Evolutionary conservation across 2,113 vertebrate genomes (phyloP), one percentile per base, ranked within the genome.

Genomic region (Elgaria multicarinata): DNA sequence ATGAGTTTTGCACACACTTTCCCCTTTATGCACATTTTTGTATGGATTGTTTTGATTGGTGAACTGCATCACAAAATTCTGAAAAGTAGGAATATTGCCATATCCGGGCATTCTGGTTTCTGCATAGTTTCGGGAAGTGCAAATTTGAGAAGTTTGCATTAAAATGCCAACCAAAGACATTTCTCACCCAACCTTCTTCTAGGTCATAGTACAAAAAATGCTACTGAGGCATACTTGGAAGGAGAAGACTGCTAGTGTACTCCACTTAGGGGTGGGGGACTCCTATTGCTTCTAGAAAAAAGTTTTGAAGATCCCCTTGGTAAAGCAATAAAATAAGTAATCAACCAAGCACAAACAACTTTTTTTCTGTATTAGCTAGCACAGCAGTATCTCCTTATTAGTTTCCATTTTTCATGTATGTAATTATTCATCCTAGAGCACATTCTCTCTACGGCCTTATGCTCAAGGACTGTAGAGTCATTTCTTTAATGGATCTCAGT

Each of bases 401-500:
- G 64, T 77, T 90, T 88, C 39, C 87, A 85, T 69, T 91, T 93
- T 86, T 90, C 87, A 90, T 87, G 83, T 94, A 89, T 93, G 53
- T 33, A 92, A 82, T 94, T 91, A 89, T 93, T 94, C 58, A 91
- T 93, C 66, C 16, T 89, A 46, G 55, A 87, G 62, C 91, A 94
- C 89, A 90, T 69, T 87, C 89, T 92, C 71, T 94, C 55, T 85
- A 86, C 74, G 24, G 81, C 77, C 62, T 90, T 88, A 82, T 86
- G 62, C 86, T 91, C 88, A 92, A 93, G 78, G 78, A 86, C 74
- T 91, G 55, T 85, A 67, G 83, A 91, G 82, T 91, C 87, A 93
- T 93, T 94, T 88, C 85, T 92, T 91, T 91, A 94, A 91, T 94
- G 71, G 86, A 81, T 90, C 75, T 31, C 69, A 89, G 50, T 88